phyloP scores from a whole-genome alignment of 2,888 invertebrate species.

The Gnatocerus cornutus region DNA sequence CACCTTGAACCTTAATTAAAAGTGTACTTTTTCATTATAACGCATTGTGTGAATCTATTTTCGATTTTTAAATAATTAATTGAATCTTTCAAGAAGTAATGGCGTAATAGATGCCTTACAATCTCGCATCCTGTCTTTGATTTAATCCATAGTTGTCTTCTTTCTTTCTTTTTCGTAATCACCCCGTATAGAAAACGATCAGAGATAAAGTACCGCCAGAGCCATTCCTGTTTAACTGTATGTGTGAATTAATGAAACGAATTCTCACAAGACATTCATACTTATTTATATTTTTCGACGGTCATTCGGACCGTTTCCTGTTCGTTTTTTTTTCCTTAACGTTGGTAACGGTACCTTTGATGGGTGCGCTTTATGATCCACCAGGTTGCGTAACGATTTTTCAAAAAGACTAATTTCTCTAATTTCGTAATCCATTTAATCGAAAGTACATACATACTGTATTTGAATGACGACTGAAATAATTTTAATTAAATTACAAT shows the following conservation, averaged over 20 bases:
- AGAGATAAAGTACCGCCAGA: constrained; percentile 32
- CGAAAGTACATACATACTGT: constrained; percentile 41
- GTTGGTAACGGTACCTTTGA: constrained; percentile 14
- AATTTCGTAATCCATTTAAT: constrained; percentile 37
- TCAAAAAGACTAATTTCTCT: constrained; percentile 33
- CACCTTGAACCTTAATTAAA: constrained; percentile 48
- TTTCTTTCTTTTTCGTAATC: constrained; percentile 38
- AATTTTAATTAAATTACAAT: constrained; percentile 20
- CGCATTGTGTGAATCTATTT: constrained; percentile 37
- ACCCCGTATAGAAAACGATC: constrained; percentile 42
- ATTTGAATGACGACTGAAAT: background rate
- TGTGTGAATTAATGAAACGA: constrained; percentile 42
- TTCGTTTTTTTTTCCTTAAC: constrained; percentile 10
- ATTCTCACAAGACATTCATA: constrained; percentile 39
- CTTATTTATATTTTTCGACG: constrained; percentile 41
- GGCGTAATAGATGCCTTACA: constrained; percentile 44
- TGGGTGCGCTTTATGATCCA: constrained; percentile 7
- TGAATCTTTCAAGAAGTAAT: constrained; percentile 47
- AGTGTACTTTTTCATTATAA: constrained; percentile 35
- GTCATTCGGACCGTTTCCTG: constrained; percentile 35
- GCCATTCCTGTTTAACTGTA: constrained; percentile 32
- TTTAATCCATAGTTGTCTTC: constrained; percentile 27
- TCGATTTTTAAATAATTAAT: constrained; percentile 49
- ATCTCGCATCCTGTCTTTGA: constrained; percentile 47
- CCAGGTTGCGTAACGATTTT: constrained; percentile 1